phyloP scores from a whole-genome alignment of 2,113 vertebrate genomes.

The Sterna hirundo region DNA sequence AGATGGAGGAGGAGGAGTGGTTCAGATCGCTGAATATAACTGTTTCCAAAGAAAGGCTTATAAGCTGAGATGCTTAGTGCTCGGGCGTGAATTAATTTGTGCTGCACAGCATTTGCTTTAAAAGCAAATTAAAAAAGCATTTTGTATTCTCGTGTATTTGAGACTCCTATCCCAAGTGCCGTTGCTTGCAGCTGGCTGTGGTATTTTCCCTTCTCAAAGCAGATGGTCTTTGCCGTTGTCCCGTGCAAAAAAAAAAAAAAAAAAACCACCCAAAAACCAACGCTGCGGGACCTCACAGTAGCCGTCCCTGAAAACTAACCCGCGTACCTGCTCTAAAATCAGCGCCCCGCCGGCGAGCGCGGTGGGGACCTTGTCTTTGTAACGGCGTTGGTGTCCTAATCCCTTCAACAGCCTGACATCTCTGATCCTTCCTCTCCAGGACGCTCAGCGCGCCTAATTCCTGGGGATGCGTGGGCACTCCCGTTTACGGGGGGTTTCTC shows the following conservation, averaged over 20 bases:
- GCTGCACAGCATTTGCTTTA: constrained; percentile 67
- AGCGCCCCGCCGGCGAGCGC: background rate
- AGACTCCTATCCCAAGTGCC: constrained; percentile 29
- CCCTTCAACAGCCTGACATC: constrained; percentile 3
- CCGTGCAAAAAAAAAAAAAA: background rate
- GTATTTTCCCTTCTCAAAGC: constrained; percentile 31
- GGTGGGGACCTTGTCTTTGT: background rate
- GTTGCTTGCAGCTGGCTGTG: constrained; percentile 36
- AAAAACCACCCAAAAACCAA: background rate
- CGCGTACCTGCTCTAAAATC: background rate
- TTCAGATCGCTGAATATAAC: constrained; percentile 72
- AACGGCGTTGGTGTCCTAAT: background rate
- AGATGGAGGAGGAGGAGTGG: constrained; percentile 74
- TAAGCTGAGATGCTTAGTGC: constrained; percentile 69
- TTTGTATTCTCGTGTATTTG: constrained; percentile 25
- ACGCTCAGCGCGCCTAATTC: background rate
- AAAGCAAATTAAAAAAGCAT: constrained; percentile 60
- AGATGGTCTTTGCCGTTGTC: constrained; percentile 30
- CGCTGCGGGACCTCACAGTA: background rate
- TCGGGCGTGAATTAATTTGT: constrained; percentile 71
- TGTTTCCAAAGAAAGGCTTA: constrained; percentile 73
- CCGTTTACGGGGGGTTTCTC: constrained; percentile 8
- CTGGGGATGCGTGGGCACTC: background rate
- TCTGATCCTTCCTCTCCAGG: constrained; percentile 32
- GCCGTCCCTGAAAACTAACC: background rate